phyloP scores from a whole-genome alignment of 2,113 vertebrate genomes.

The Pollimyrus isidori region DNA sequence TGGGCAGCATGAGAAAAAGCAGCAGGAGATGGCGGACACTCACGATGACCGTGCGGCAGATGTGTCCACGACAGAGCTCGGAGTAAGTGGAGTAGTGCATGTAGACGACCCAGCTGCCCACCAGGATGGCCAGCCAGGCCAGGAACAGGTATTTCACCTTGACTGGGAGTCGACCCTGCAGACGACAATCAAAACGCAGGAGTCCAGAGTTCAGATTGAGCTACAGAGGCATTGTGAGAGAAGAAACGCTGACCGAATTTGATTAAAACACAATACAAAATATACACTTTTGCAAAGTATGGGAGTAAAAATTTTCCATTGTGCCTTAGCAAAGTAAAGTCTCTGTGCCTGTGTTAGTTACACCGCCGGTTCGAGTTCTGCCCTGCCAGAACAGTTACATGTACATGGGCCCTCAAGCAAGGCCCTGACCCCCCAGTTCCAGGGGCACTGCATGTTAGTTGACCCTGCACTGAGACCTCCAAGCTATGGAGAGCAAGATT shows the following conservation, averaged over 20 bases:
- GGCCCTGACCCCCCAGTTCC: background rate
- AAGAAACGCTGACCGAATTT: background rate
- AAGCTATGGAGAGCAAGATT: background rate
- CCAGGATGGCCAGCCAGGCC: slow-evolving; percentile 82
- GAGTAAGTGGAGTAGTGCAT: slow-evolving; percentile 87
- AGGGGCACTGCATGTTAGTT: background rate
- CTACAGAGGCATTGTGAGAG: background rate
- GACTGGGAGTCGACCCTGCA: slow-evolving; percentile 78
- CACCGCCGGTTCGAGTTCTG: background rate
- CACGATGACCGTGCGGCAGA: slow-evolving; percentile 85
- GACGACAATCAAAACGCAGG: background rate
- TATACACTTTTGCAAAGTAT: background rate
- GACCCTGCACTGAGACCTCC: background rate
- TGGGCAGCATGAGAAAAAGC: background rate
- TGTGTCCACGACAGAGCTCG: slow-evolving; percentile 82
- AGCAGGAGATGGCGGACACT: slow-evolving; percentile 50
- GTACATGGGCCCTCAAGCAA: background rate
- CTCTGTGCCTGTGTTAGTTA: background rate
- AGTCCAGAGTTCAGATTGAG: background rate
- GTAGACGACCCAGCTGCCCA: slow-evolving; percentile 88
- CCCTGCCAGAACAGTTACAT: background rate
- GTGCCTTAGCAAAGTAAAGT: background rate
- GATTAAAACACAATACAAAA: background rate
- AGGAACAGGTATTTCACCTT: slow-evolving; percentile 88
- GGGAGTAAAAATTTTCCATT: background rate